Percentiles rank a stretch among this genome's conserved stretches.
Evolutionary conservation across 2,888 invertebrate species (phyloP).

Genomic region (Coelopa pilipes): DNA sequence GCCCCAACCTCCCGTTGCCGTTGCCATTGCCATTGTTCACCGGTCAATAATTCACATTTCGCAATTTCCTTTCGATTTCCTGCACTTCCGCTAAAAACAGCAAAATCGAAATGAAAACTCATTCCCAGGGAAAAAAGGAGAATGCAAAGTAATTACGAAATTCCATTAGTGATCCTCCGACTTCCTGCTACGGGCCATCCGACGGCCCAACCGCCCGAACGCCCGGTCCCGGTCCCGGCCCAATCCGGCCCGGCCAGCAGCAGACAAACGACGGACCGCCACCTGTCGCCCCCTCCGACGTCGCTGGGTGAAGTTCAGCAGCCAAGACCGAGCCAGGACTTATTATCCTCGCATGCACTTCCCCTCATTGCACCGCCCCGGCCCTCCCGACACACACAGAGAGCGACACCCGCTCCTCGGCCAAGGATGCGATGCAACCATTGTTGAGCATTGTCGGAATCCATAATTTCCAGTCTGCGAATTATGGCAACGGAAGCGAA

Average conservation of each 20-base stretch:
- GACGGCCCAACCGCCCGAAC: neutral
- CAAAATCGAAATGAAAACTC: conserved; percentile 27
- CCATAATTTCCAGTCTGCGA: conserved; percentile 6
- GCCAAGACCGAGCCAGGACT: neutral
- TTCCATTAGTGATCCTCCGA: conserved; percentile 27
- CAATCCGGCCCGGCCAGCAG: too few relatives aligned
- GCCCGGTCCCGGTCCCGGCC: too few relatives aligned
- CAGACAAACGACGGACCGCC: neutral
- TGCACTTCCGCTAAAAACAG: conserved; percentile 4
- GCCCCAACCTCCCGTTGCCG: too few relatives aligned
- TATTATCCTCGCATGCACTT: neutral
- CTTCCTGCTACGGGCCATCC: conserved; percentile 16
- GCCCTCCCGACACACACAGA: neutral
- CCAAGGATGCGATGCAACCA: conserved; percentile 1
- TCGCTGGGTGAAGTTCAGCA: neutral
- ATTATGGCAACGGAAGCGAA: conserved; percentile 3
- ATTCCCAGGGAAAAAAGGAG: conserved; percentile 5
- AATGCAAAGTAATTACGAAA: conserved; percentile 36
- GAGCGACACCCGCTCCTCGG: neutral
- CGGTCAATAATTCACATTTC: conserved; percentile 30
- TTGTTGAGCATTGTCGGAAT: conserved; percentile 20
- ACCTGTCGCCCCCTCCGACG: neutral
- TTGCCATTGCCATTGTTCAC: neutral
- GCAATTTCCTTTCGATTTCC: conserved; percentile 34
- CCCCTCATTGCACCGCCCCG: neutral